Percentiles rank a stretch among this genome's conserved stretches.
These are phyloP conservation scores for Asteroscopus sphinx DNA, from an alignment of 2,888 invertebrate genomes.

Conservation along the genomic window DNA sequence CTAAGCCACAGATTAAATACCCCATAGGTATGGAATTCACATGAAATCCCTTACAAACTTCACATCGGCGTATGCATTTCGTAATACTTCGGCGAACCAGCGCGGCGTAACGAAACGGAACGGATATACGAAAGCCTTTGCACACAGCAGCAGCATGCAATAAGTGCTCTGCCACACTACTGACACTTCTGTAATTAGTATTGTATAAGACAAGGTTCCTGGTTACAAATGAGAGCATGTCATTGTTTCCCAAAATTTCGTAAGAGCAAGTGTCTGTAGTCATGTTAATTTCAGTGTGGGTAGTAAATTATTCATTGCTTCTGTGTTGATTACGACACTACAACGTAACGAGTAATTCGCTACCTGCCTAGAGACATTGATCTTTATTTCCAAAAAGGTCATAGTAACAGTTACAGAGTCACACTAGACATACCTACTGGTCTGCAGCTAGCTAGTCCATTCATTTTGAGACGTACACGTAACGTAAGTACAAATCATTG, in stretches of 20 bases:
- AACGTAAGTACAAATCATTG: too few species aligned
- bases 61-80: conserved; percentile 36
- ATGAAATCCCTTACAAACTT: conserved; percentile 29
- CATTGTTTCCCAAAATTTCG: conserved; percentile 42
- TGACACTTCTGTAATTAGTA: conserved; percentile 44
- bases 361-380: not conserved
- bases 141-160: conserved; percentile 32
- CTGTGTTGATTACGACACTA: too few species aligned
- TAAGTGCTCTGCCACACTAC: conserved; percentile 37
- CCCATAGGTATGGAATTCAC: not conserved
- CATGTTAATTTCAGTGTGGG: conserved; percentile 26
- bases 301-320: too few species aligned
- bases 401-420: too few species aligned
- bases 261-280: conserved; percentile 11
- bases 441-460: too few species aligned
- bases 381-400: too few species aligned
- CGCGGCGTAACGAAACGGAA: conserved; percentile 58
- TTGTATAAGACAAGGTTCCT: conserved; percentile 40
- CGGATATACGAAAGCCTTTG: conserved; percentile 45
- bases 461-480: too few species aligned
- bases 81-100: conserved; percentile 50
- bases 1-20: too few species aligned
- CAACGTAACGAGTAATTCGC: not conserved
- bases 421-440: too few species aligned
- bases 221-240: conserved; percentile 29